These are phyloP conservation scores for Callinectes sapidus DNA, from an alignment of 2,888 invertebrate species.

Conservation along the genomic window DNA sequence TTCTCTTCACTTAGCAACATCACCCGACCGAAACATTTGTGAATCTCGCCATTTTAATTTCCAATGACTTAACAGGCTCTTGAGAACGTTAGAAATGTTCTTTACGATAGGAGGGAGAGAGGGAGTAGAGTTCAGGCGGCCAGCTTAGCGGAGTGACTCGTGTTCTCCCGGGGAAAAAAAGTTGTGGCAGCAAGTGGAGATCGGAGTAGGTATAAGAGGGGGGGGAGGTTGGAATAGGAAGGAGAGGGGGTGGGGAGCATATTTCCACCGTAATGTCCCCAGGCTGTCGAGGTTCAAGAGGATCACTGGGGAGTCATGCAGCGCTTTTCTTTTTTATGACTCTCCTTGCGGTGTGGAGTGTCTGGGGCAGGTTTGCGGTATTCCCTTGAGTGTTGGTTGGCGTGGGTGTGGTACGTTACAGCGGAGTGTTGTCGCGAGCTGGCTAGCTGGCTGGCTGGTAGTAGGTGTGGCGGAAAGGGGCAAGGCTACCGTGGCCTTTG, in stretches of 20 bases:
- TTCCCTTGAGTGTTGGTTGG: not conserved
- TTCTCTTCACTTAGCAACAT: not conserved
- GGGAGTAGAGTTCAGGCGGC: not conserved
- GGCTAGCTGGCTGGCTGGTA: not conserved
- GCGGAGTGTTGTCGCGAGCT: not conserved
- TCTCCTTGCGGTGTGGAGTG: not conserved
- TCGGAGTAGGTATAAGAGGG: not conserved
- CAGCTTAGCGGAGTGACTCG: constrained; percentile 13
- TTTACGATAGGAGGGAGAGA: not conserved
- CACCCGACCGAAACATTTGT: not conserved
- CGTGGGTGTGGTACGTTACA: not conserved
- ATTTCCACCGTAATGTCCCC: not conserved
- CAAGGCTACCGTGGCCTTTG: constrained; percentile 10
- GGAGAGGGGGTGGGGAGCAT: not conserved
- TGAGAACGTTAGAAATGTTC: not conserved
- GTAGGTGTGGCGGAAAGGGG: constrained; percentile 14
- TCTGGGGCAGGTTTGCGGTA: not conserved
- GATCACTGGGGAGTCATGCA: not conserved
- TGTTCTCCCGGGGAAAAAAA: not conserved
- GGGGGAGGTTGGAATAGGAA: not conserved
- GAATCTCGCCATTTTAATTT: not conserved
- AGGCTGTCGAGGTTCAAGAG: not conserved
- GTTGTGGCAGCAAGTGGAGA: not conserved
- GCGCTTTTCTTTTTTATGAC: not conserved
- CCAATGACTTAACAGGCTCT: not conserved